Conservation (phyloP, 2,888 invertebrate genomes). For the Platerodrilus igneus region DNA sequence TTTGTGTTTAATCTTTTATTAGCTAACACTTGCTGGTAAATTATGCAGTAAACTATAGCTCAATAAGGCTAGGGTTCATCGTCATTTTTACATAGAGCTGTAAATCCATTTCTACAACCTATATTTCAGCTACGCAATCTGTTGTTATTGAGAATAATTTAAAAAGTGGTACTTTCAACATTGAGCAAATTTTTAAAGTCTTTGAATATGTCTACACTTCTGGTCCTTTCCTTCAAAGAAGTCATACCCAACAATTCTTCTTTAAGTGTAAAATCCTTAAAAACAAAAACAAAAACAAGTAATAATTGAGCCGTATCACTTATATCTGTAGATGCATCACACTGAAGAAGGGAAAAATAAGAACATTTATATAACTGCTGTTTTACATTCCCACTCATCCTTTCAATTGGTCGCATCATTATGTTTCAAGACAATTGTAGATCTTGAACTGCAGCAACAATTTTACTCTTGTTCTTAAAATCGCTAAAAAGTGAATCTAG, state of each 20-base stretch:
- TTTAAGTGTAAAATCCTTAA: slow-evolving; percentile 22
- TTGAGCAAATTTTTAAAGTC: slow-evolving; percentile 15
- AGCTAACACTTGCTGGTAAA: slow-evolving; percentile 5
- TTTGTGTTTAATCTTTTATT: slow-evolving; percentile 5
- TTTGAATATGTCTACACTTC: slow-evolving; percentile 15
- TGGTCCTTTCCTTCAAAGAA: slow-evolving; percentile 24
- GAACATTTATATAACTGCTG: background rate
- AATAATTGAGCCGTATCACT: slow-evolving; percentile 17
- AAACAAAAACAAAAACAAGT: slow-evolving; percentile 21
- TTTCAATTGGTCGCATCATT: too few relatives aligned
- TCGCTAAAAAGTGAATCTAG: slow-evolving; percentile 13
- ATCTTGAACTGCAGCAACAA: too few relatives aligned
- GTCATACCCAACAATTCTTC: slow-evolving; percentile 24
- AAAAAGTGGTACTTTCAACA: slow-evolving; percentile 3
- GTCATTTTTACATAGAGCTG: slow-evolving; percentile 5
- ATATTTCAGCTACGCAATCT: slow-evolving; percentile 3
- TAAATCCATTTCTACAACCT: slow-evolving; percentile 3
- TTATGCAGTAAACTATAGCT: slow-evolving; percentile 8
- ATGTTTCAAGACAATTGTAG: too few relatives aligned
- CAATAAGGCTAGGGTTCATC: slow-evolving; percentile 5
- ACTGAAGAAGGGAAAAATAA: slow-evolving; percentile 19
- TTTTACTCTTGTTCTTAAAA: slow-evolving; percentile 2
- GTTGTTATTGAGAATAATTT: slow-evolving; percentile 7
- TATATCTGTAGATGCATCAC: slow-evolving; percentile 1
- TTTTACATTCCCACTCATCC: background rate